phyloP scores from a whole-genome alignment of 2,888 invertebrate genomes.

The Caradrina kadenii region DNA sequence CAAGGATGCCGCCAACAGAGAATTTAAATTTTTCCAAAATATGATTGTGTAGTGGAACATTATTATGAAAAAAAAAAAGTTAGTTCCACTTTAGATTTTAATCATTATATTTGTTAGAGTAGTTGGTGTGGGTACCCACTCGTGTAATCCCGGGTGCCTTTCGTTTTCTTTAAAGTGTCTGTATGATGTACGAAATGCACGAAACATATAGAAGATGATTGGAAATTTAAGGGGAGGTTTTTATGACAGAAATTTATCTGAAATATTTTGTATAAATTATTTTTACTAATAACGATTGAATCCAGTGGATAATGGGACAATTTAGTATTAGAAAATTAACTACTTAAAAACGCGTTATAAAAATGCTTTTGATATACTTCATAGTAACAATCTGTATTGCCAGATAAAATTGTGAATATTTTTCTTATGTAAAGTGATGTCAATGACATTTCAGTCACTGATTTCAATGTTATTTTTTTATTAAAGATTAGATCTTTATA shows the following conservation, averaged over 20 bases:
- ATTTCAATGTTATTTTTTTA: constrained; percentile 88
- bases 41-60: constrained; percentile 77
- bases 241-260: constrained; percentile 81
- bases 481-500: constrained; percentile 87
- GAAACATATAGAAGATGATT: constrained; percentile 96
- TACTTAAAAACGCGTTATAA: constrained; percentile 76
- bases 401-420: constrained; percentile 91
- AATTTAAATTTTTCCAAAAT: constrained; percentile 71
- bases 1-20: constrained; percentile 71
- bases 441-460: constrained; percentile 89
- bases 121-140: constrained; percentile 89
- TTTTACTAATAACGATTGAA: constrained; percentile 86
- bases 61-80: constrained; percentile 69
- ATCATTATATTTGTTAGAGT: constrained; percentile 90
- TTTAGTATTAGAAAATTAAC: constrained; percentile 87
- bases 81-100: constrained; percentile 86
- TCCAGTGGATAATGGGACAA: constrained; percentile 87
- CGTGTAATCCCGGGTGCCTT: constrained; percentile 90
- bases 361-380: constrained; percentile 87
- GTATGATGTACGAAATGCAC: constrained; percentile 97
- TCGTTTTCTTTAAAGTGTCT: constrained; percentile 90
- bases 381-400: constrained; percentile 89
- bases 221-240: constrained; percentile 82
- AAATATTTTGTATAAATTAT: constrained; percentile 88
- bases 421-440: constrained; percentile 88